A percentile compares a stretch with the other conserved stretches of the same genome.
These are phyloP conservation scores for Scaeva pyrastri DNA, from an alignment of 2,888 invertebrate species.

Conservation along the genomic window DNA sequence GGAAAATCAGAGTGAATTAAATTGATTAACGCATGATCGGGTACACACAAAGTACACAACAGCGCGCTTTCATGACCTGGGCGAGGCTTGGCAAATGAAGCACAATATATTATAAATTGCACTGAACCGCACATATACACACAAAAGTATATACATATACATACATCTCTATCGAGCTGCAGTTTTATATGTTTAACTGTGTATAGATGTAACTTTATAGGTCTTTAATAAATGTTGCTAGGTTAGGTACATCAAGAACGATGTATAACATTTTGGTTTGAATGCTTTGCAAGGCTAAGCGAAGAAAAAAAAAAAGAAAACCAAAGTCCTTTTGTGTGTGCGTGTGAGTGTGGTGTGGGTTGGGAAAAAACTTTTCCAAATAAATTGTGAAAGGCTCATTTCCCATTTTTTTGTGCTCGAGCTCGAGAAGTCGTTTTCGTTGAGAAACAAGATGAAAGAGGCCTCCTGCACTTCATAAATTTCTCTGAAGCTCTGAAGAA, in stretches of 20 bases:
- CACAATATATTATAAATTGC: constrained; percentile 41
- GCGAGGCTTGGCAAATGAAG: constrained; percentile 37
- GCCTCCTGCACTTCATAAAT: constrained; percentile 66
- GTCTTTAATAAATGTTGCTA: neutral
- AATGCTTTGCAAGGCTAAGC: constrained; percentile 40
- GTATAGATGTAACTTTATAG: no score
- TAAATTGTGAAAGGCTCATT: constrained; percentile 64
- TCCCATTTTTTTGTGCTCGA: constrained; percentile 41
- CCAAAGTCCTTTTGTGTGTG: neutral
- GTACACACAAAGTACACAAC: constrained; percentile 40
- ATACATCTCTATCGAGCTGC: neutral
- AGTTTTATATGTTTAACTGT: no score
- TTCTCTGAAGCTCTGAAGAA: constrained; percentile 40
- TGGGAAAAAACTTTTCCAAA: constrained; percentile 57
- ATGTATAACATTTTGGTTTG: constrained; percentile 10
- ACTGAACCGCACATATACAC: constrained; percentile 20
- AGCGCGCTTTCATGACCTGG: constrained; percentile 23
- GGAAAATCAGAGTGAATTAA: constrained; percentile 69
- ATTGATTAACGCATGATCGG: constrained; percentile 67
- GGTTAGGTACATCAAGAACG: neutral
- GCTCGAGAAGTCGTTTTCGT: constrained; percentile 24
- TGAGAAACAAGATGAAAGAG: constrained; percentile 35
- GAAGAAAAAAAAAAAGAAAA: neutral
- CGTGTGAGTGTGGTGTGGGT: neutral
- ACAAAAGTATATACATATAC: neutral